Base-by-base conservation (phyloP, 2,888 invertebrate species). In the Sipha maydis region DNA sequence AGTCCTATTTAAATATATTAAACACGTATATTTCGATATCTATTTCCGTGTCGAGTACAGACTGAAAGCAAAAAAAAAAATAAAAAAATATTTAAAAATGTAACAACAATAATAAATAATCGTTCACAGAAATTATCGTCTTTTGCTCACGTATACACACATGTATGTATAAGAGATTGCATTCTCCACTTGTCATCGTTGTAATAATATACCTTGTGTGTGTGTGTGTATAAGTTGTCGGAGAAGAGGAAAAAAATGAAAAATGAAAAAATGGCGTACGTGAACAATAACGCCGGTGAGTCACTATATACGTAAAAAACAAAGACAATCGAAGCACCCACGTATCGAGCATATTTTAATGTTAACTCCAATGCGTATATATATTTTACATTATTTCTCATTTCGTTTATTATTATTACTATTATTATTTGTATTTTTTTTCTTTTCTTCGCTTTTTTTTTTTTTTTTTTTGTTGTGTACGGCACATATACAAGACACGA, bases 241-340 rank as follows among this genome's bases (percentile, higher is more conserved):
- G 67, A 85, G 41, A 77, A 38, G 41, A 61, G 61, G 21, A 61
- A 21, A 61, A 61, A 31, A 75, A 84, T 28, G 8, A 41, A 31
- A 25, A 67, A 76, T 48, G 48, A 54, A 75, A 73, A 69, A 75
- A 83, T 83, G 25, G 48, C 82, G 48, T 71, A 83, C 41, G 41
- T n/a, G n/a, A 61, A 85, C 84, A 85, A 85, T 67, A 75, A 85
- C 17, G 76, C 31, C 31, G 14, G 38, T 31, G 76, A 85, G 76
- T 77, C 77, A 48, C 48, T 14, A 48, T 67, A 61, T 61, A 56
- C n/a, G 41, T 31, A 83, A 83, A 71, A 71, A 48, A 75, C 73
- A 34, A 38, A 86, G 79, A 86, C 86, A 86, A 86, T 86, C 86
- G 79, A 86, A 88, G 82, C 80, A 67, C 88, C 88, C 88, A 88